These are phyloP conservation scores for Forbesichthys papilliferus DNA, from an alignment of 2,113 vertebrate genomes.

Conservation along the genomic window DNA sequence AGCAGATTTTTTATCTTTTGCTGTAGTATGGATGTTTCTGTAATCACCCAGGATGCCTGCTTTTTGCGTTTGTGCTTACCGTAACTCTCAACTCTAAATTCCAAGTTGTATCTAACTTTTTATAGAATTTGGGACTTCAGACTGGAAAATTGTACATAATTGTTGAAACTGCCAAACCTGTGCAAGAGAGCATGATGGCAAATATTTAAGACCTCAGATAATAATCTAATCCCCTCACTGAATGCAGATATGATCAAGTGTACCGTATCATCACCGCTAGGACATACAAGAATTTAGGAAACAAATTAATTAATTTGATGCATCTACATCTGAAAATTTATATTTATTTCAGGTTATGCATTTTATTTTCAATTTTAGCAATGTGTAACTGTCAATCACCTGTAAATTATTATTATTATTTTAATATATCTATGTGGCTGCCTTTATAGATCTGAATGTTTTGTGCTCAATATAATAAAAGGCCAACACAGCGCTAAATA, in stretches of 20 bases:
- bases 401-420: background rate
- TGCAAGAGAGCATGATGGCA: slow-evolving; percentile 1
- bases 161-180: slow-evolving; percentile 24
- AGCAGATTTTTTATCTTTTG: background rate
- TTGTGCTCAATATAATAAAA: background rate
- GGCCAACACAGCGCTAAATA: background rate
- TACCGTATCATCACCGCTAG: slow-evolving; percentile 11
- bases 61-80: slow-evolving; percentile 6
- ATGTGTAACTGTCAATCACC: background rate
- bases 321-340: background rate
- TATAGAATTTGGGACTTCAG: background rate
- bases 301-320: slow-evolving; percentile 4
- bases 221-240: background rate
- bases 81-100: background rate
- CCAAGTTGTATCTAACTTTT: slow-evolving; percentile 8
- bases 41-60: slow-evolving; percentile 4
- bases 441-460: slow-evolving; percentile 6
- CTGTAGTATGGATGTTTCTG: slow-evolving; percentile 10
- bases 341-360: too few species aligned
- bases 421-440: slow-evolving; percentile 11
- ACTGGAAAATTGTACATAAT: background rate
- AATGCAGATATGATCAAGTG: background rate
- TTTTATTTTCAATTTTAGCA: background rate
- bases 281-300: background rate
- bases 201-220: slow-evolving; percentile 1